phyloP scores from a whole-genome alignment of 2,888 invertebrate genomes.

The Tanypteryx hageni region DNA sequence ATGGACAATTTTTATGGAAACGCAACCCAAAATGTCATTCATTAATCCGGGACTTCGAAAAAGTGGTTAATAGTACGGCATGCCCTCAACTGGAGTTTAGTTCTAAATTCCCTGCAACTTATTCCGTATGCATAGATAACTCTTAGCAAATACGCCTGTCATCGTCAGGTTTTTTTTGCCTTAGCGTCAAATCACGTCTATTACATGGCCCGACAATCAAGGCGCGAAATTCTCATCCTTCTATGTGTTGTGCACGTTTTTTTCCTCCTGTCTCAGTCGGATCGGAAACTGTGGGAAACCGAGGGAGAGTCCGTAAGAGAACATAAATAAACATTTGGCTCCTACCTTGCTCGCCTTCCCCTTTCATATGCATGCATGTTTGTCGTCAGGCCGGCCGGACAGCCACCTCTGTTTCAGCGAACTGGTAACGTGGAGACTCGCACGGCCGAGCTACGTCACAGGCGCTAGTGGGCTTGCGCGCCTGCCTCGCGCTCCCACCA shows the following conservation, averaged over 20 bases:
- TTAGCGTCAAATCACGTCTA: neutral
- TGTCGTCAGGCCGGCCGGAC: constrained; percentile 50
- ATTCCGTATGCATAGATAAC: no score
- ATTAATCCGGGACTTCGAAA: no score
- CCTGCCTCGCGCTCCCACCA: neutral
- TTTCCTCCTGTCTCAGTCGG: neutral
- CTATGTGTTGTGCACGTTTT: neutral
- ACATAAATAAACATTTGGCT: constrained; percentile 61
- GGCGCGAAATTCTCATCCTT: neutral
- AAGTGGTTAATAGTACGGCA: no score
- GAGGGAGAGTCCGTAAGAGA: constrained; percentile 12
- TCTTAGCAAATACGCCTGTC: neutral
- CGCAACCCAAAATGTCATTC: no score
- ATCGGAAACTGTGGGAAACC: constrained; percentile 42
- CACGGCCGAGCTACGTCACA: constrained; percentile 10
- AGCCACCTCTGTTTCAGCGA: constrained; percentile 47
- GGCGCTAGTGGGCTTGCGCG: constrained; percentile 50
- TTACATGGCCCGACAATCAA: neutral
- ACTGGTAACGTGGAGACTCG: constrained; percentile 55
- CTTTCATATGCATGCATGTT: constrained; percentile 45
- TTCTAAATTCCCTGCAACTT: no score
- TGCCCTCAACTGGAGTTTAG: no score
- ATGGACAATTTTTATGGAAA: no score
- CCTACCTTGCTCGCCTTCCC: constrained; percentile 24
- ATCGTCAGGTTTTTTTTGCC: neutral